Percentiles rank a stretch among this genome's conserved stretches.
These are phyloP conservation scores for Columba janthina DNA, from an alignment of 2,113 vertebrate species.

Conservation along the genomic window DNA sequence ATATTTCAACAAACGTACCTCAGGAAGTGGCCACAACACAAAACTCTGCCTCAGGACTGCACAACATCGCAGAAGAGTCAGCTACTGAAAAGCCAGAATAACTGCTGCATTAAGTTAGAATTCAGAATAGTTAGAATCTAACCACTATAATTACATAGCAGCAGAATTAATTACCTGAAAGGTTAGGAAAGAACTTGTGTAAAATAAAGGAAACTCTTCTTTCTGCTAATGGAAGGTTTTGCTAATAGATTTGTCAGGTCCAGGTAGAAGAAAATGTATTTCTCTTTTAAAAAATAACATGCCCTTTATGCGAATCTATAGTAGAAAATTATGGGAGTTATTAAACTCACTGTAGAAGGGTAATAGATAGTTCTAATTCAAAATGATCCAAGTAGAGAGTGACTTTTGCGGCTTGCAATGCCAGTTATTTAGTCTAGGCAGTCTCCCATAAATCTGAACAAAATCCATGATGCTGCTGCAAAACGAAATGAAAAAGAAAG, in stretches of 20 bases:
- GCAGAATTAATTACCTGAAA: constrained; percentile 50
- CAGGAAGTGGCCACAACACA: background rate
- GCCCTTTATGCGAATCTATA: constrained; percentile 21
- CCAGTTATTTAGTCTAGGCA: background rate
- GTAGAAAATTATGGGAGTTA: constrained; percentile 45
- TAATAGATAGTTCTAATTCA: constrained; percentile 40
- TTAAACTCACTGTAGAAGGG: background rate
- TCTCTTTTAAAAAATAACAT: constrained; percentile 31
- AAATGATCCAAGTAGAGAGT: background rate
- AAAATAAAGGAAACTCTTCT: background rate
- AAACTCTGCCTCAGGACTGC: background rate
- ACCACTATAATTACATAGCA: background rate
- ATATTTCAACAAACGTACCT: background rate
- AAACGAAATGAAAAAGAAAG: background rate
- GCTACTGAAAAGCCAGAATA: background rate
- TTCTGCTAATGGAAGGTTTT: constrained; percentile 10
- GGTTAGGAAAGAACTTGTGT: background rate
- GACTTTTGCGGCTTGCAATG: background rate
- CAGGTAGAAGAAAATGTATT: background rate
- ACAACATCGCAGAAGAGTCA: background rate
- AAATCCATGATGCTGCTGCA: background rate
- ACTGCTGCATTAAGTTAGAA: background rate
- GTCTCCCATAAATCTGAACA: constrained; percentile 31
- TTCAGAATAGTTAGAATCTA: background rate
- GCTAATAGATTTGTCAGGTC: background rate